Conservation (phyloP, 2,888 invertebrate genomes). For the Pasiphila rectangulata region DNA sequence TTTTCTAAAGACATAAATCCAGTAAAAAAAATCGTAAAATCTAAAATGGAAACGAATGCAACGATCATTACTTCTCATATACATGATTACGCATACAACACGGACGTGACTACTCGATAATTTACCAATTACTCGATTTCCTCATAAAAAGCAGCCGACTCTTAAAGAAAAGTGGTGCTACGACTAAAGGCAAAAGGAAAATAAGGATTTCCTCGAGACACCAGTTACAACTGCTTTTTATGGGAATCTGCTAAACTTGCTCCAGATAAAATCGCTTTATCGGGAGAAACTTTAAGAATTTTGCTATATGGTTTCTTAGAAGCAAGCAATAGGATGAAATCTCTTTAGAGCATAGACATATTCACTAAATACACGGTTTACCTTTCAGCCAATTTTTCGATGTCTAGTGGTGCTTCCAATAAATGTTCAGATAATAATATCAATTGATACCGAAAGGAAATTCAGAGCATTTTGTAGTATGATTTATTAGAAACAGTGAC, state of each 20-base stretch:
- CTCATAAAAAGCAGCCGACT: conserved; percentile 24
- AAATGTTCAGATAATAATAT: too few species aligned
- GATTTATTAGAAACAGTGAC: too few species aligned
- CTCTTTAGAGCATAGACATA: too few species aligned
- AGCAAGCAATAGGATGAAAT: not conserved
- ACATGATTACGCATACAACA: conserved; percentile 19
- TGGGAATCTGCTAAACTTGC: conserved; percentile 21
- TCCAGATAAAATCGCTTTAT: conserved; percentile 11
- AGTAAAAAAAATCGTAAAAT: not conserved
- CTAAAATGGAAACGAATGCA: not conserved
- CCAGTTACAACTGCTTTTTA: conserved; percentile 22
- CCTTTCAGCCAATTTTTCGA: too few species aligned
- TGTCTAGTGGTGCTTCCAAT: too few species aligned
- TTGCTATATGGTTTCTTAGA: conserved; percentile 7
- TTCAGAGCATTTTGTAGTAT: too few species aligned
- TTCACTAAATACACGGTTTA: not conserved
- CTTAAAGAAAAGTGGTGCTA: conserved; percentile 27
- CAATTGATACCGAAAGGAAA: too few species aligned
- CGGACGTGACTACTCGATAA: conserved; percentile 26
- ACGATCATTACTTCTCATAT: conserved; percentile 15
- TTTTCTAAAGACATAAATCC: not conserved
- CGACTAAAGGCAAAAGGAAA: conserved; percentile 31
- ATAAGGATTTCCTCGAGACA: conserved; percentile 37
- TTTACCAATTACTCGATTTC: conserved; percentile 28
- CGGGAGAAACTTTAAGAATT: conserved; percentile 9